Percentiles rank a stretch among this genome's conserved stretches.
These are phyloP conservation scores for Metaphire vulgaris DNA, from an alignment of 1,140 invertebrate genomes.

Conservation along the genomic window DNA sequence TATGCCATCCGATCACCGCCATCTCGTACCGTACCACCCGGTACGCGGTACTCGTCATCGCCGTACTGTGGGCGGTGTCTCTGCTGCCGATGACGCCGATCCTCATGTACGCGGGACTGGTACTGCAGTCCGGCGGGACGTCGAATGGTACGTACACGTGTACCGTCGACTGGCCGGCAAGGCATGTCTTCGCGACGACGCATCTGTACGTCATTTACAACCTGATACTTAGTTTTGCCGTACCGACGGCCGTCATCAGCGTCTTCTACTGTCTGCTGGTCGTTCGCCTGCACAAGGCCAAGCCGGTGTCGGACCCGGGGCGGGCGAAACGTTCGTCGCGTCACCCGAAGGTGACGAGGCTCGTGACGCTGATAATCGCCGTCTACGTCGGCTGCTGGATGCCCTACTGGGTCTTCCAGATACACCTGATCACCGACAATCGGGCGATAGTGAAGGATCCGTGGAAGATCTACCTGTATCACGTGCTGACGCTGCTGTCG, in stretches of 20 bases:
- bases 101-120: slow-evolving; percentile 70
- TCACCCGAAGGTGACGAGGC: slow-evolving; percentile 25
- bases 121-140: neutral
- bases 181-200: neutral
- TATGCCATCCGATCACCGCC: slow-evolving; percentile 23
- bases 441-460: neutral
- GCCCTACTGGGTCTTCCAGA: slow-evolving; percentile 31
- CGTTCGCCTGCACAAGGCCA: neutral
- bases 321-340: slow-evolving; percentile 61
- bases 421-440: neutral
- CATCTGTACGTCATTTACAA: slow-evolving; percentile 32
- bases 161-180: slow-evolving; percentile 39
- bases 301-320: neutral
- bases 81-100: slow-evolving; percentile 67
- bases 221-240: slow-evolving; percentile 26
- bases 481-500: slow-evolving; percentile 25
- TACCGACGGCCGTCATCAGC: slow-evolving; percentile 29
- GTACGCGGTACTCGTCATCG: slow-evolving; percentile 47
- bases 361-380: slow-evolving; percentile 29
- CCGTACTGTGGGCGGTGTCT: slow-evolving; percentile 52
- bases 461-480: slow-evolving; percentile 24
- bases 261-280: slow-evolving; percentile 29
- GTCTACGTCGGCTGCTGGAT: slow-evolving; percentile 31
- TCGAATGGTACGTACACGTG: slow-evolving; percentile 32
- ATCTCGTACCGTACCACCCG: slow-evolving; percentile 42